A percentile compares a stretch with the other conserved stretches of the same genome.
Evolutionary conservation across 2,797 vertebrate species (phyloP).

Genomic region (Enteromius radiatus): DNA sequence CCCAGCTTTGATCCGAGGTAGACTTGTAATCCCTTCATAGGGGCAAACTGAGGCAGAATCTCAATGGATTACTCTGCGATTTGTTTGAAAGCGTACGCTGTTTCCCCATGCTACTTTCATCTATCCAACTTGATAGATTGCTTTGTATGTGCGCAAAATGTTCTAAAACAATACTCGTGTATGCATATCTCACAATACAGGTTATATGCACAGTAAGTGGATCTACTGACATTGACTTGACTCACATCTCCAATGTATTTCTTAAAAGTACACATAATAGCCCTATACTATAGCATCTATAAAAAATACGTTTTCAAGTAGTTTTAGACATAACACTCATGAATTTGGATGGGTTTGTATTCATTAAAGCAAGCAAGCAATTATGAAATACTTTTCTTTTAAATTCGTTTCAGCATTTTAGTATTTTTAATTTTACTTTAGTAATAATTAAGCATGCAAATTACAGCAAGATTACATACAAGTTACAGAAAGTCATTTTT

Average conservation of each 20-base stretch:
- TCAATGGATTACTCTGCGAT: conserved; percentile 36
- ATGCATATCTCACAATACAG: not conserved
- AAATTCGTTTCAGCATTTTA: too few relatives aligned
- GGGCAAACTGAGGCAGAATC: conserved; percentile 41
- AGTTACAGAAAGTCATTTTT: too few relatives aligned
- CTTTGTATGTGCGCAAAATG: not conserved
- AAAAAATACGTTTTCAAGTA: not conserved
- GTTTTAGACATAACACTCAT: not conserved
- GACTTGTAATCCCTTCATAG: conserved; percentile 26
- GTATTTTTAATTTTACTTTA: too few relatives aligned
- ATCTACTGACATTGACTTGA: not conserved
- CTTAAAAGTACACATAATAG: not conserved
- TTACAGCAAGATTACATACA: too few relatives aligned
- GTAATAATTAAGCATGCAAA: too few relatives aligned
- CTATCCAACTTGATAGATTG: conserved; percentile 8
- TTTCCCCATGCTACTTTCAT: conserved; percentile 37
- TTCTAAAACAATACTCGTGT: not conserved
- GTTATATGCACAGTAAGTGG: not conserved
- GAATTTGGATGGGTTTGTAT: not conserved
- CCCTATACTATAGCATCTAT: not conserved
- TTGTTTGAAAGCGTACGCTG: conserved; percentile 17
- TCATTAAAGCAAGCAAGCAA: too few relatives aligned
- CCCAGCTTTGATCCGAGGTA: conserved; percentile 25
- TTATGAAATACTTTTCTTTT: too few relatives aligned
- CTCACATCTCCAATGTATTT: not conserved